These are phyloP conservation scores for Drosophila malerkotliana DNA, from an alignment of 1,140 invertebrate species.

Conservation along the genomic window DNA sequence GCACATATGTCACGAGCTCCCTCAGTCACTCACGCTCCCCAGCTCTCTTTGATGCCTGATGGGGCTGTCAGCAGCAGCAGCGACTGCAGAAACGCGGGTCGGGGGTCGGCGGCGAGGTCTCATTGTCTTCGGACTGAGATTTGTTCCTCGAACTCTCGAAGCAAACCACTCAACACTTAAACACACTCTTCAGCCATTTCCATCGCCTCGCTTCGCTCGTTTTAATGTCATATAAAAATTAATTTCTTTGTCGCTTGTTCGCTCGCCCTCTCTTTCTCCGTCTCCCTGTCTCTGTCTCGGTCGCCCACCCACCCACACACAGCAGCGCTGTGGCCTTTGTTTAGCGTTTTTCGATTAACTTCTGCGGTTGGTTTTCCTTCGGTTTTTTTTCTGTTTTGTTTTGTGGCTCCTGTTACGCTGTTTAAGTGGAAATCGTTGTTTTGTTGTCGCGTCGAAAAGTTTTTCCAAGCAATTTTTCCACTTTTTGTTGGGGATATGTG, in stretches of 20 bases:
- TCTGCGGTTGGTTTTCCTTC: conserved; percentile 64
- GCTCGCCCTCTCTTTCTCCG: conserved; percentile 16
- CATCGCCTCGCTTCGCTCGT: conserved; percentile 73
- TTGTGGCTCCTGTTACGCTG: conserved; percentile 53
- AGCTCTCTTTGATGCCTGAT: conserved; percentile 27
- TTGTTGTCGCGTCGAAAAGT: conserved; percentile 75
- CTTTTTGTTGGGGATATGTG: conserved; percentile 34
- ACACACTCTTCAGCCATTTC: conserved; percentile 58
- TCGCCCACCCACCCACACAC: conserved; percentile 1
- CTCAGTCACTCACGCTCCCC: conserved; percentile 10
- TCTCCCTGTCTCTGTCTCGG: too few species aligned
- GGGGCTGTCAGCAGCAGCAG: conserved; percentile 43
- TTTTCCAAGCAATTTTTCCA: conserved; percentile 72
- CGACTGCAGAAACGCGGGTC: conserved; percentile 2
- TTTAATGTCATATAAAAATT: conserved; percentile 83
- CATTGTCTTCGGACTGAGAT: conserved; percentile 73
- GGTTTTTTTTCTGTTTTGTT: conserved; percentile 40
- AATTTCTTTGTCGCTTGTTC: conserved; percentile 77
- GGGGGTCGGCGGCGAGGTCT: conserved; percentile 54
- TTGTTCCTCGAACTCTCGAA: conserved; percentile 58
- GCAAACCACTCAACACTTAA: conserved; percentile 74
- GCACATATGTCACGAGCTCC: conserved; percentile 73
- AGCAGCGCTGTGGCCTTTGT: conserved; percentile 53
- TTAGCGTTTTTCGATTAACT: conserved; percentile 82
- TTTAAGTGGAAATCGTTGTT: conserved; percentile 83